Percentiles rank a stretch among this genome's conserved stretches.
Conservation (phyloP, 2,797 vertebrate species). For the Morelia viridis region DNA sequence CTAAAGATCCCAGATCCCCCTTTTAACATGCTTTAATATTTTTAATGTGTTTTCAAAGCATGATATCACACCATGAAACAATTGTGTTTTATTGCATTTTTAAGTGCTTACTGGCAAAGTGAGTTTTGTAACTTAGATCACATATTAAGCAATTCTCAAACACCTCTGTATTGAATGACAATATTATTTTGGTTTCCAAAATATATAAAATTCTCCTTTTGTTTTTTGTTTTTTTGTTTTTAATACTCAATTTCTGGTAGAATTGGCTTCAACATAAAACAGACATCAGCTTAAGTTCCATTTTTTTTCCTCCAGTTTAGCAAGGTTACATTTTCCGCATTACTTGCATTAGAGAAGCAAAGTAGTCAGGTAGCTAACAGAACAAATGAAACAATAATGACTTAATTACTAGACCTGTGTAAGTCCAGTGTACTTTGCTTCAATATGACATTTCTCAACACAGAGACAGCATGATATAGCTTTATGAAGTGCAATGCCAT, state of each 20-base stretch:
- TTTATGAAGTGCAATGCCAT: too few species aligned
- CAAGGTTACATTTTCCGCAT: not conserved
- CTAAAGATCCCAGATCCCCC: not conserved
- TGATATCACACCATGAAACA: constrained; percentile 9
- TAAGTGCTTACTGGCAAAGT: constrained; percentile 10
- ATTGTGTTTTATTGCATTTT: constrained; percentile 4
- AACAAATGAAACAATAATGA: too few species aligned
- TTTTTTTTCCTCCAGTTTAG: not conserved
- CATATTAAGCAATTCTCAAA: not conserved
- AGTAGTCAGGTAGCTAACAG: too few species aligned
- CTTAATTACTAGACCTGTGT: too few species aligned
- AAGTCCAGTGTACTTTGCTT: too few species aligned
- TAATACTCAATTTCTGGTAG: not conserved
- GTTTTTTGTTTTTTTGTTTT: not conserved
- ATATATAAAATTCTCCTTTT: not conserved
- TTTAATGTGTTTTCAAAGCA: not conserved
- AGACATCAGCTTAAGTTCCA: not conserved
- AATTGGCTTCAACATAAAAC: not conserved
- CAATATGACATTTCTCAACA: too few species aligned
- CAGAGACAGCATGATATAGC: too few species aligned
- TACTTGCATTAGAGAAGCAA: not conserved
- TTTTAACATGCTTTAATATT: constrained; percentile 6
- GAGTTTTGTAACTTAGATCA: not conserved
- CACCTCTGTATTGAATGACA: not conserved
- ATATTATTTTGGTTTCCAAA: not conserved